Evolutionary conservation across 2,797 vertebrate genomes (phyloP).

Genomic region (Nannoperca obscura): DNA sequence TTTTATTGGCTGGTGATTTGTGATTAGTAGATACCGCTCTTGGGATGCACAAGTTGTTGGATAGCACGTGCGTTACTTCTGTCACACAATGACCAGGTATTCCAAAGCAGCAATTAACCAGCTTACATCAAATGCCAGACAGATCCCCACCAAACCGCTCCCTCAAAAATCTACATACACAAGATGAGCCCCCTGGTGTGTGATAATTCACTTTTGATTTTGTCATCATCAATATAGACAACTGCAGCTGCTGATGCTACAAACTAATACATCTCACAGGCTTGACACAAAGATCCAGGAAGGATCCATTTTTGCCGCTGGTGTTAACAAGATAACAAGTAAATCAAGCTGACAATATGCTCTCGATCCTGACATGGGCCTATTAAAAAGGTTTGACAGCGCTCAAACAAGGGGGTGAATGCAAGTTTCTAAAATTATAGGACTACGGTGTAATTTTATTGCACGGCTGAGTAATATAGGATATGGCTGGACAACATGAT

Average conservation of each 20-base stretch:
- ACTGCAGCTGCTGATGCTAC: background rate
- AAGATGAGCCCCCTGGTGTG: conserved; percentile 5
- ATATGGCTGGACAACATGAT: background rate
- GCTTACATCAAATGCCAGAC: conserved; percentile 35
- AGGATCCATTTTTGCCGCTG: background rate
- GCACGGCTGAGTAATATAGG: background rate
- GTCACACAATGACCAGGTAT: conserved; percentile 17
- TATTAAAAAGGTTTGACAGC: background rate
- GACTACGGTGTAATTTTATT: background rate
- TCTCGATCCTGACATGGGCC: background rate
- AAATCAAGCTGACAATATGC: conserved; percentile 9
- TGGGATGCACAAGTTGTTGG: conserved; percentile 13
- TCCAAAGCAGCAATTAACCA: conserved; percentile 31
- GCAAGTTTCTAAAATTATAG: background rate
- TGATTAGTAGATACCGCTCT: conserved; percentile 49
- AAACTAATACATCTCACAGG: background rate
- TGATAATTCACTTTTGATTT: conserved; percentile 15
- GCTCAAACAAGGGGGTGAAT: background rate
- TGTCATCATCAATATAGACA: conserved; percentile 2
- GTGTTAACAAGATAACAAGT: background rate
- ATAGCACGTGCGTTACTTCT: conserved; percentile 34
- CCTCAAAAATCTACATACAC: conserved; percentile 16
- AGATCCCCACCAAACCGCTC: background rate
- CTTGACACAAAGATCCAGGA: background rate
- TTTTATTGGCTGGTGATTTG: conserved; percentile 59